Base-by-base conservation (phyloP, 2,113 vertebrate genomes). In the Galemys pyrenaicus region DNA sequence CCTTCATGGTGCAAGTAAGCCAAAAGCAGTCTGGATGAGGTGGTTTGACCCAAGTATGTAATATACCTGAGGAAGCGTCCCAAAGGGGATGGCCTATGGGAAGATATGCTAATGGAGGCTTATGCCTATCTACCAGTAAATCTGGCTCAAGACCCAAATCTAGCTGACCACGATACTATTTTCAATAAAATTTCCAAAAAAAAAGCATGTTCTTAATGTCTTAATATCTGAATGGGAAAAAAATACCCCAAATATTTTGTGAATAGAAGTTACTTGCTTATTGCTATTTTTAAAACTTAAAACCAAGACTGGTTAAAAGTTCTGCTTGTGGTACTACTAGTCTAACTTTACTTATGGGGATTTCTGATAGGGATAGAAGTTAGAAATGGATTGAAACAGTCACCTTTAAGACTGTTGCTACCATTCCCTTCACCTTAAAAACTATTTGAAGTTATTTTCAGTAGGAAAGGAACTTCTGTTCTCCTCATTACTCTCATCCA, bases 21-120 rank as follows among this genome's bases (percentile, higher is more conserved):
- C 32, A 62, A 11, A 7, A 9, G 39, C 8, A 1, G 24, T 13
- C n/a, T 44, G 70, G 51, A 15, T 15, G 19, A 32, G 19, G 4
- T 17, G 20, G 3, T 28, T 7, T 9, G 35, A 44, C 22, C 30
- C 24, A 9, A 3, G 4, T 11, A 22, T 32, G 8, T 37, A 30
- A 8, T 6, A 9, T 41, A 30, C 6, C 58, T 28, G 9, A 44
- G n/a, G 30, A 32, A 12, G 5, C 28, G 7, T 0, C 17, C 8
- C 2, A 10, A 6, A n/a, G 13, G 3, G 65, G 3, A 49, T 49
- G 46, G n/a, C 16, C 64, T 6, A 20, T 4, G 3, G 26, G 20
- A 41, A 6, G 2, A 22, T 5, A 77, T 17, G 2, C 17, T 37
- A 19, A 9, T 9, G 37, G 10, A 73, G 51, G 20, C 37, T 75